Conservation (phyloP, 37 sponge, comb jelly and placozoan genomes). For the Axinella damicornis region DNA sequence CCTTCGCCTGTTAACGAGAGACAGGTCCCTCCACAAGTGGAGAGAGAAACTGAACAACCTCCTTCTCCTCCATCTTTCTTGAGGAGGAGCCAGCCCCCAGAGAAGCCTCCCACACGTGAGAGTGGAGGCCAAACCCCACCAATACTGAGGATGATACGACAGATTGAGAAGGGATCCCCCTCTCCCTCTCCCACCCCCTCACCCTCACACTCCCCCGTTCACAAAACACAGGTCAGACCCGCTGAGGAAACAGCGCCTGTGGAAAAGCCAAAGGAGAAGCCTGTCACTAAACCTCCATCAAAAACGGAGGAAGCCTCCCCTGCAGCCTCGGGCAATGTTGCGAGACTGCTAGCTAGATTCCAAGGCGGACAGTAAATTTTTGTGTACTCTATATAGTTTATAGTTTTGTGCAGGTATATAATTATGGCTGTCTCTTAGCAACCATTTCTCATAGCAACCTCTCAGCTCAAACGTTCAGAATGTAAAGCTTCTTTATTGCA, state of each 20-base stretch:
- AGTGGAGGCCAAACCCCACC: neutral
- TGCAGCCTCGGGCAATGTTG: conserved; percentile 3
- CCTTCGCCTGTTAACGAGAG: neutral
- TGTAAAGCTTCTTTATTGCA: no score
- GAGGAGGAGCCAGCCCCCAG: no score
- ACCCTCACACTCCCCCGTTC: neutral
- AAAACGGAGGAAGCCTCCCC: no score
- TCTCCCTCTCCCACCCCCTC: no score
- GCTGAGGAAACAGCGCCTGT: neutral
- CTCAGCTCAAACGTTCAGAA: no score
- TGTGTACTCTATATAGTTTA: no score
- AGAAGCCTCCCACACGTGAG: neutral
- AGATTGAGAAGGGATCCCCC: neutral
- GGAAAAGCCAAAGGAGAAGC: no score
- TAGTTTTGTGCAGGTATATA: no score
- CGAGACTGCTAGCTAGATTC: conserved; percentile 5
- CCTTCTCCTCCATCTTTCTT: neutral
- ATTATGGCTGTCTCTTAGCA: no score
- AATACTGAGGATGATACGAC: neutral
- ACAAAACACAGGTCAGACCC: neutral
- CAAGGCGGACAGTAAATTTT: neutral
- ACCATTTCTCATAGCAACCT: no score
- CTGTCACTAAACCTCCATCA: no score
- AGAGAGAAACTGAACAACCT: no score
- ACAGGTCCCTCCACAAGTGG: neutral